Evolutionary conservation across 23 tunicate species (phyloP).

Genomic region (Clavelina lepadiformis): DNA sequence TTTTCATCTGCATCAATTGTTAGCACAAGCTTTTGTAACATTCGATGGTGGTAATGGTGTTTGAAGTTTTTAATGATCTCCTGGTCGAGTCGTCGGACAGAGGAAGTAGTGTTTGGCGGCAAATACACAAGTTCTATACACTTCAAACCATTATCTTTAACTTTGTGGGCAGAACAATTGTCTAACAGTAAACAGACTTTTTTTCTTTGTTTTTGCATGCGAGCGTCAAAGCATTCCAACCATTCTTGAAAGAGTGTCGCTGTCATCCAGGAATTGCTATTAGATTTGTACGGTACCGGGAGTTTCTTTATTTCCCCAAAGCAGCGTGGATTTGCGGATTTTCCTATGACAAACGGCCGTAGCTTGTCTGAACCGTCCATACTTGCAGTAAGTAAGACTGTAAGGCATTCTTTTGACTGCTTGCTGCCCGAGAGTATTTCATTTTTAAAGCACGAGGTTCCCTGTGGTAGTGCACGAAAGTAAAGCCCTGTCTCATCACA

Average conservation of each 20-base stretch:
- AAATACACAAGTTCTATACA: too few relatives aligned
- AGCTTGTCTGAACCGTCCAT: slow-evolving; percentile 1
- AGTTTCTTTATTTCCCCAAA: slow-evolving; percentile 1
- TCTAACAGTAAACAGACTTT: too few relatives aligned
- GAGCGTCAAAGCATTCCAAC: too few relatives aligned
- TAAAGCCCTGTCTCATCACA: neutral
- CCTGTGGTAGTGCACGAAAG: neutral
- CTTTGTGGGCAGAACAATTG: too few relatives aligned
- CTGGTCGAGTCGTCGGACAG: neutral
- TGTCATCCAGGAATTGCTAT: neutral
- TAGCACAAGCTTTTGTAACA: neutral
- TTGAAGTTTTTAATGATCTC: slow-evolving; percentile 1
- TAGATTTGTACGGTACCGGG: neutral
- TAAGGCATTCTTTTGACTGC: neutral
- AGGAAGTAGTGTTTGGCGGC: neutral
- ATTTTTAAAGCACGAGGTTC: neutral
- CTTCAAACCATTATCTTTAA: too few relatives aligned
- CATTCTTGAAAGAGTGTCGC: too few relatives aligned
- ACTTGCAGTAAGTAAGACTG: neutral
- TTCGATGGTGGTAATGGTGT: neutral
- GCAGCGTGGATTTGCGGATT: neutral
- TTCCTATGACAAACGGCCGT: neutral
- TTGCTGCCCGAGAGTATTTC: neutral
- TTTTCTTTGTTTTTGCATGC: too few relatives aligned
- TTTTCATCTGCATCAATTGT: neutral